A percentile compares a stretch with the other conserved stretches of the same genome.
These are phyloP conservation scores for Pitta sordida DNA, from an alignment of 2,113 vertebrate species.

Conservation along the genomic window DNA sequence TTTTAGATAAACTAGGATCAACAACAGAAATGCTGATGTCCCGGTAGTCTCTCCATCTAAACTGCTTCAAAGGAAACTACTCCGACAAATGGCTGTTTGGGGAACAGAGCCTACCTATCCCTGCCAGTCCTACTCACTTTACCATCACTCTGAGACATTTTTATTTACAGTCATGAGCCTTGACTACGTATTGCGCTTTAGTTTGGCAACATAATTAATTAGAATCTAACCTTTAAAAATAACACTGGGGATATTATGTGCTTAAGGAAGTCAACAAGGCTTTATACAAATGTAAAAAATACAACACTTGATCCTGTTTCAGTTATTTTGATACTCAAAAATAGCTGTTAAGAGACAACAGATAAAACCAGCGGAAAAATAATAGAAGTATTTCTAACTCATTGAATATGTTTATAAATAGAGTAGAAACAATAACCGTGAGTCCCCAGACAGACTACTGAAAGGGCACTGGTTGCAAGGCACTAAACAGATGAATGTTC, in stretches of 20 bases:
- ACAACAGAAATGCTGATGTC: not conserved
- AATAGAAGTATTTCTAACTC: not conserved
- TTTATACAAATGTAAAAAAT: not conserved
- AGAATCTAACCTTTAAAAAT: constrained; percentile 13
- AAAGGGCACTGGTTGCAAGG: not conserved
- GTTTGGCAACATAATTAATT: not conserved
- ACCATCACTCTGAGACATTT: not conserved
- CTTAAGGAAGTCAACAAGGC: constrained; percentile 8
- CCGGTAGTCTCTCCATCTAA: not conserved
- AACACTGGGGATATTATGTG: not conserved
- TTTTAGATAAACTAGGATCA: not conserved
- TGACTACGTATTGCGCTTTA: too few species aligned
- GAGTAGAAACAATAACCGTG: not conserved
- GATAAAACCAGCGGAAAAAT: not conserved
- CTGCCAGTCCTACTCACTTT: not conserved
- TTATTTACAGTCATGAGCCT: not conserved
- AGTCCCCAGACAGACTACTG: not conserved
- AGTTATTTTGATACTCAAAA: not conserved
- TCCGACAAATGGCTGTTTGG: not conserved
- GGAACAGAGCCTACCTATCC: not conserved
- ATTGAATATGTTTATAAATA: not conserved
- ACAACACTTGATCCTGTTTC: not conserved
- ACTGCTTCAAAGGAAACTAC: not conserved
- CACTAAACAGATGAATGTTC: not conserved
- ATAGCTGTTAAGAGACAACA: not conserved